phyloP scores from a whole-genome alignment of 1,140 invertebrate species.

The Agrypnia vestita region DNA sequence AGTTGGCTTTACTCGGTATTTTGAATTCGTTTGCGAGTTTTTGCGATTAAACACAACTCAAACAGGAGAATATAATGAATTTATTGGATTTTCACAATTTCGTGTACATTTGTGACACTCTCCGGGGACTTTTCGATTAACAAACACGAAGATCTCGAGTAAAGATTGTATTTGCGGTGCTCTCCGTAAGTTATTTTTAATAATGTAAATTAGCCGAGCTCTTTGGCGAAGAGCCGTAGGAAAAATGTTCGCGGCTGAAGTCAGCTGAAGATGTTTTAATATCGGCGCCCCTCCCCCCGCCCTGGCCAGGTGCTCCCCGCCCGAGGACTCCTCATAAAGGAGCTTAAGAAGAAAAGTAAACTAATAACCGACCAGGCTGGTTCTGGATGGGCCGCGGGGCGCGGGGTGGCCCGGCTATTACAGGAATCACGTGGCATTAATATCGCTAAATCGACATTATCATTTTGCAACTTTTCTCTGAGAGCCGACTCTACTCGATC shows the following conservation, averaged over 20 bases:
- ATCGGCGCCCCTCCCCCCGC: conserved; percentile 5
- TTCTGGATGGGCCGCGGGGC: background rate
- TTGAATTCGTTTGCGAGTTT: too few species aligned
- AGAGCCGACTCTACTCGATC: too few species aligned
- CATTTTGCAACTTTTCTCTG: too few species aligned
- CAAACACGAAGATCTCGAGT: background rate
- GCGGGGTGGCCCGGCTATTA: conserved; percentile 25
- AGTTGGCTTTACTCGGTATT: too few species aligned
- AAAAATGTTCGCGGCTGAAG: conserved; percentile 35
- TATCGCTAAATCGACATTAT: conserved; percentile 47
- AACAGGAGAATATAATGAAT: too few species aligned
- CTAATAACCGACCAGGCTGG: conserved; percentile 54
- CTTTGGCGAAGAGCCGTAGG: background rate
- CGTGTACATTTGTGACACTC: too few species aligned
- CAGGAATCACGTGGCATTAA: conserved; percentile 51
- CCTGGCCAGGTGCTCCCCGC: conserved; percentile 33
- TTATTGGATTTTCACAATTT: too few species aligned
- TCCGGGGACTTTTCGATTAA: background rate
- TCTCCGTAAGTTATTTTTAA: conserved; percentile 28
- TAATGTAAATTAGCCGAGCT: conserved; percentile 32
- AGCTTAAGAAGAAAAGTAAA: conserved; percentile 60
- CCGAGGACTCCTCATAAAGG: conserved; percentile 53
- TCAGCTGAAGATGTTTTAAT: conserved; percentile 42
- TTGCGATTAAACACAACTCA: too few species aligned
- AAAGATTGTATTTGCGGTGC: conserved; percentile 16